Percentiles rank a stretch among this genome's conserved stretches.
Evolutionary conservation across 2,113 vertebrate genomes (phyloP).

Genomic region (Hipposideros armiger): DNA sequence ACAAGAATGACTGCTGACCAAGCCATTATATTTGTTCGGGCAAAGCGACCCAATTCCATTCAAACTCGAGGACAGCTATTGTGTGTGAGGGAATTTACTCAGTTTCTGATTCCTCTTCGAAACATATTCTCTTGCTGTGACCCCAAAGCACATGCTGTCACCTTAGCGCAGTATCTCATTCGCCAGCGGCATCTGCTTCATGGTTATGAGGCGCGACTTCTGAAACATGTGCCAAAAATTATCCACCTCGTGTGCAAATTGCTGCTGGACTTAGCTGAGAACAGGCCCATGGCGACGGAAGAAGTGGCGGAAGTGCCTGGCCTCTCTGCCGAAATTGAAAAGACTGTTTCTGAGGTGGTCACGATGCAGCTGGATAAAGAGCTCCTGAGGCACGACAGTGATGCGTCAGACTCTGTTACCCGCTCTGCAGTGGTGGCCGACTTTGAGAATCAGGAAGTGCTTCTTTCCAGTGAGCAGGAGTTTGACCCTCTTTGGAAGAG

Average conservation of each 20-base stretch:
- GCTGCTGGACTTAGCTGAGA: slow-evolving; percentile 93
- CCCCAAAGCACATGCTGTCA: slow-evolving; percentile 91
- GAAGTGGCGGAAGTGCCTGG: slow-evolving; percentile 89
- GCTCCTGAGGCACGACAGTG: slow-evolving; percentile 90
- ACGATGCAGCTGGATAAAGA: slow-evolving; percentile 90
- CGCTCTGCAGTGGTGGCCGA: slow-evolving; percentile 54
- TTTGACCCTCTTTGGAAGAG: slow-evolving; percentile 91
- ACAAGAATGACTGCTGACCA: slow-evolving; percentile 97
- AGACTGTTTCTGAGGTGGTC: slow-evolving; percentile 93
- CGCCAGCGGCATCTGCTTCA: slow-evolving; percentile 97
- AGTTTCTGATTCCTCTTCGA: slow-evolving; percentile 94
- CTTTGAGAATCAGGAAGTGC: slow-evolving; percentile 80
- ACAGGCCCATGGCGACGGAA: slow-evolving; percentile 90
- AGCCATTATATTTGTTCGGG: slow-evolving; percentile 96
- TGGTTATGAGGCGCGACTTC: slow-evolving; percentile 95
- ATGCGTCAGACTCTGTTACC: slow-evolving; percentile 66
- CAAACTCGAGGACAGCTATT: slow-evolving; percentile 97
- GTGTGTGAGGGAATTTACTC: slow-evolving; percentile 96
- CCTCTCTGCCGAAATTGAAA: slow-evolving; percentile 94
- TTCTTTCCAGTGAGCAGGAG: slow-evolving; percentile 87
- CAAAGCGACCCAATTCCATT: slow-evolving; percentile 97
- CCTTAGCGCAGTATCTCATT: slow-evolving; percentile 94
- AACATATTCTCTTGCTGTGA: slow-evolving; percentile 94
- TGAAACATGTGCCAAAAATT: slow-evolving; percentile 97
- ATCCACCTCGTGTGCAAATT: slow-evolving; percentile 93